Evolutionary conservation across 2,888 invertebrate genomes (phyloP).

Genomic region (Pomacea canaliculata): DNA sequence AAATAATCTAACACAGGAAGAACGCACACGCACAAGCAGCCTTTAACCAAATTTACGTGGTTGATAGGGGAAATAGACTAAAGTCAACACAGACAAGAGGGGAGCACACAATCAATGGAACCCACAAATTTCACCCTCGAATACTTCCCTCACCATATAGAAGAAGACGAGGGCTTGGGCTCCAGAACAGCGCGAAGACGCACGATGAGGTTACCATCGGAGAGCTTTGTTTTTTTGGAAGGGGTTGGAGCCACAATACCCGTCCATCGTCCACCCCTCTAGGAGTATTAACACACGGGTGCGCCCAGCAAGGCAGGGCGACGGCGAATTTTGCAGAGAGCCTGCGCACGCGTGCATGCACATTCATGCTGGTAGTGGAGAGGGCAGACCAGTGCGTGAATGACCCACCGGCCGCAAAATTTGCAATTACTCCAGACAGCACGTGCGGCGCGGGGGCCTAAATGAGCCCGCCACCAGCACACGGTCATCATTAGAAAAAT

Average conservation of each 20-base stretch:
- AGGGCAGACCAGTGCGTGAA: neutral
- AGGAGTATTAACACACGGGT: conserved; percentile 21
- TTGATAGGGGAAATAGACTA: no score
- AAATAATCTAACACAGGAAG: no score
- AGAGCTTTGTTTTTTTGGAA: no score
- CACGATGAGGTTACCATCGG: no score
- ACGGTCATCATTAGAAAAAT: conserved; percentile 28
- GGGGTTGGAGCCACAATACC: neutral
- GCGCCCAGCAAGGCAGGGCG: conserved; percentile 9
- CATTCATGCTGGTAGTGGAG: conserved; percentile 25
- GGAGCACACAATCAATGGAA: no score
- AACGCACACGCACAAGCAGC: no score
- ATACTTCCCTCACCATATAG: no score
- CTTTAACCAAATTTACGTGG: no score
- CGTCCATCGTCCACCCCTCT: conserved; percentile 8
- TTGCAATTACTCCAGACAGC: conserved; percentile 21
- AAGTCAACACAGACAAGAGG: no score
- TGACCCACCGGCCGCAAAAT: conserved; percentile 25
- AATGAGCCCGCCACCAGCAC: conserved; percentile 20
- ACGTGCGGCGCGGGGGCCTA: conserved; percentile 19
- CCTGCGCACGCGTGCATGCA: conserved; percentile 18
- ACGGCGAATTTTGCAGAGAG: neutral
- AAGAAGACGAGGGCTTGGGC: no score
- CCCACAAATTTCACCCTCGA: no score
- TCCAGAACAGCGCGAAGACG: no score